phyloP scores from a whole-genome alignment of 2,113 vertebrate species.

The Lipophrys pholis region DNA sequence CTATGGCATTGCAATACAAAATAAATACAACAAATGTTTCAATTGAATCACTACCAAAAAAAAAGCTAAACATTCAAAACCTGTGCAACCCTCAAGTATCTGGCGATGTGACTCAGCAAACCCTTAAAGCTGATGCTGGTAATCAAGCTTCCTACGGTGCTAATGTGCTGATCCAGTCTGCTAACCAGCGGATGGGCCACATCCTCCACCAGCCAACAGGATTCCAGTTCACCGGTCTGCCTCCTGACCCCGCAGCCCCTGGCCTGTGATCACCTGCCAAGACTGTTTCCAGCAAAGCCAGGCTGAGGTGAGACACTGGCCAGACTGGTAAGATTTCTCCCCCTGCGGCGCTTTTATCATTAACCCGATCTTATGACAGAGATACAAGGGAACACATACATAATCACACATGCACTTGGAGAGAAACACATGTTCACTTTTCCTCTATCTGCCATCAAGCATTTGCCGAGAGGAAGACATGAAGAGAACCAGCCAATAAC shows the following conservation, averaged over 20 bases:
- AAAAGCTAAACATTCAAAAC: no score
- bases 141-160: conserved; percentile 50
- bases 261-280: conserved; percentile 74
- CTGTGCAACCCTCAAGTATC: not conserved
- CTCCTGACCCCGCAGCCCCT: conserved; percentile 64
- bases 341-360: conserved; percentile 39
- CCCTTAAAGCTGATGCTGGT: conserved; percentile 52
- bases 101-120: conserved; percentile 44
- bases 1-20: no score
- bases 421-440: conserved; percentile 4
- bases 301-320: conserved; percentile 10
- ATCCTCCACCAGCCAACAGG: conserved; percentile 36
- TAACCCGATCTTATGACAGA: conserved; percentile 60
- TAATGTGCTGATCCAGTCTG: conserved; percentile 51
- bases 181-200: conserved; percentile 49
- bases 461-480: conserved; percentile 11
- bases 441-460: conserved; percentile 7
- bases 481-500: conserved; percentile 11
- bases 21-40: no score
- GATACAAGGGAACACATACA: conserved; percentile 14
- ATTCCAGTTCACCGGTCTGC: conserved; percentile 56
- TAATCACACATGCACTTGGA: conserved; percentile 9
- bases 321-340: conserved; percentile 28
- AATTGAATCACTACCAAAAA: no score
- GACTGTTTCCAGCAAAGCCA: conserved; percentile 39